Base-by-base conservation (phyloP, 2,888 invertebrate genomes). In the Drosophila paucipuncta region DNA sequence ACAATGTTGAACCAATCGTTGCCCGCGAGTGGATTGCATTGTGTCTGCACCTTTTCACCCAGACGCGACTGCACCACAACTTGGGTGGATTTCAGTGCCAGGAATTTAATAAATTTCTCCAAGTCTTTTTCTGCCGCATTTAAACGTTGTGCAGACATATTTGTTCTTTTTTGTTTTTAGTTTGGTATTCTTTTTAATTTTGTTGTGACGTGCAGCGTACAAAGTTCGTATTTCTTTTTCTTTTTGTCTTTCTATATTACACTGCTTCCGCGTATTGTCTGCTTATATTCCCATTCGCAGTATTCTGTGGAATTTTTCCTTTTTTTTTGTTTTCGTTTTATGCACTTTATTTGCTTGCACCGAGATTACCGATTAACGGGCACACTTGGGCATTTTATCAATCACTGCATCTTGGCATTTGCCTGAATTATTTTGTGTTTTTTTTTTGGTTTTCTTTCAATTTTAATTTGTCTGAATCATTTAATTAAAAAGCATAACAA, bases 1-100 rank as follows among this genome's bases (percentile, higher is more conserved):
- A 97, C 97, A 80, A 98, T 94, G 93, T 98, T 98, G 93, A 98
- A 98, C 97, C 98, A 98, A 94, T 97, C 98, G 31, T 96, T 95
- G 71, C 97, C 97, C 7, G 96, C 95, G 82, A 95, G 94, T 9
- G 96, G 95, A 93, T 97, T 97, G 82, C 97, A 97, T 88, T 95
- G 95, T 0, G 97, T 97, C 91, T 95, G 95, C 60, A 97, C 95
- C 94, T 97, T 98, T 90, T 97, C 97, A 30, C 98, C 98, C 72
- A 97, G 95, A 84, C 99, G 95, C 65, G 98, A 97, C 94, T 98
- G 98, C 28, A 99, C 97, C 63, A 99, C 97, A 59, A 98, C 96
- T 94, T 98, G 98, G 39, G 97, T 96, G 63, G 97, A 96, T 94
- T 98, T 98, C 69, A 97, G 94, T 18, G 97, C 96, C 82, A 98